Conservation (phyloP, 2,797 vertebrate species). For the Arnoldichthys spilopterus region DNA sequence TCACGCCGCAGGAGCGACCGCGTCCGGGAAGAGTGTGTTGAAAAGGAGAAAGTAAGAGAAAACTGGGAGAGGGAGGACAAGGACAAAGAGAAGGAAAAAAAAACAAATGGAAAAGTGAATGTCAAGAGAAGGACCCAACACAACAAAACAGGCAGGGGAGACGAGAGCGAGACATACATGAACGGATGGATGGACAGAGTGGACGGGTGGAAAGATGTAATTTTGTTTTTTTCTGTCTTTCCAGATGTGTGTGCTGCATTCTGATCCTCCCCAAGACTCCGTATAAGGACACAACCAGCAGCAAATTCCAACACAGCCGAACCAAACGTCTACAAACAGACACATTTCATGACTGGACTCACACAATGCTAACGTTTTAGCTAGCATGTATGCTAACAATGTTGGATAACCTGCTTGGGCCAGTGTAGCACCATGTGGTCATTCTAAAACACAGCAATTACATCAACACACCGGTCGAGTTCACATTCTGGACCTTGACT, state of each 20-base stretch:
- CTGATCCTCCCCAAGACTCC: too few species aligned
- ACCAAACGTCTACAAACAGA: too few species aligned
- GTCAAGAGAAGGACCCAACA: slow-evolving; percentile 51
- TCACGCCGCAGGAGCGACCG: neutral
- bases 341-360: too few species aligned
- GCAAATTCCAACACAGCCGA: too few species aligned
- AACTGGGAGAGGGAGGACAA: neutral
- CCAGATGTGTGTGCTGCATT: slow-evolving; percentile 42
- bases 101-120: neutral
- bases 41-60: neutral
- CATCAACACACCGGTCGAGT: too few species aligned
- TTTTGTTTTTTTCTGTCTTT: slow-evolving; percentile 49
- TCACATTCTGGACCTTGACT: too few species aligned
- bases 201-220: slow-evolving; percentile 68
- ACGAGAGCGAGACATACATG: slow-evolving; percentile 32
- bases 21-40: neutral
- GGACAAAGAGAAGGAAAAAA: neutral
- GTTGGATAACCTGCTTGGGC: too few species aligned
- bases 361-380: too few species aligned
- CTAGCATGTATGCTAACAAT: too few species aligned
- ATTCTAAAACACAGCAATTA: too few species aligned
- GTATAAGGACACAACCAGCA: too few species aligned
- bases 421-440: too few species aligned
- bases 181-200: slow-evolving; percentile 24
- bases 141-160: slow-evolving; percentile 36